Evolutionary conservation across 2,797 vertebrate genomes (phyloP), one percentile per base, ranked within the genome.

Genomic region (Xenentodon cancila): DNA sequence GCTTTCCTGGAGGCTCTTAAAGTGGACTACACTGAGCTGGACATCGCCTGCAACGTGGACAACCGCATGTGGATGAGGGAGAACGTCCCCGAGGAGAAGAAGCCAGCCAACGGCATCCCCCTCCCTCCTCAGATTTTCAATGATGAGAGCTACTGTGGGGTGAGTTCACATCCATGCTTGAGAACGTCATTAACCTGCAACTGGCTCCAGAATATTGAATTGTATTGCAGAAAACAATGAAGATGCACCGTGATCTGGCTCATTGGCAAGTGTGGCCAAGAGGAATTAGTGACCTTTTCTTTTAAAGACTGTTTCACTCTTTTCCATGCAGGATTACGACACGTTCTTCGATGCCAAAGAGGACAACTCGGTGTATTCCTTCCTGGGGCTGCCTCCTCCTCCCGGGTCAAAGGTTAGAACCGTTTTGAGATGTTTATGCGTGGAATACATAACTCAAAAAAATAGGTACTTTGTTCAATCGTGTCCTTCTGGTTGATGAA

Each of bases 51-150:
- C 80, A 97, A 95, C 16, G 96, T 97, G 81, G 94, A 97, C 52
- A 99, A 99, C 61, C 93, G 98, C 73, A 95, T 92, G 85, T 99
- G 98, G 98, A 99, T 99, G 97, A 96, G 98, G 84, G 89, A 97
- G 75, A 99, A 99, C 0, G 98, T 99, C 13, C 98, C 98, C 0
- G 93, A 93, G 19, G 97, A 98, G 61, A 98, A 95, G 81, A 98
- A 98, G 71, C 98, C 98, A 50, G 90, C 96, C 40, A 98, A 95
- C 34, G 98, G 97, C 74, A 99, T 98, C 74, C 98, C 98, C 1
- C 90, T 99, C 15, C 98, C 98, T 40, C 98, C 98, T 44, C 98
- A 99, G 91, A 99, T 99, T 89, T 99, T 99, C 88, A 99, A 99
- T 0, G 97, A 97, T 74, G 96, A 96, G 51, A 91, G 89, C 22